Evolutionary conservation across 2,113 vertebrate species (phyloP), one percentile per base, ranked within the genome.

Genomic region (Python bivittatus): DNA sequence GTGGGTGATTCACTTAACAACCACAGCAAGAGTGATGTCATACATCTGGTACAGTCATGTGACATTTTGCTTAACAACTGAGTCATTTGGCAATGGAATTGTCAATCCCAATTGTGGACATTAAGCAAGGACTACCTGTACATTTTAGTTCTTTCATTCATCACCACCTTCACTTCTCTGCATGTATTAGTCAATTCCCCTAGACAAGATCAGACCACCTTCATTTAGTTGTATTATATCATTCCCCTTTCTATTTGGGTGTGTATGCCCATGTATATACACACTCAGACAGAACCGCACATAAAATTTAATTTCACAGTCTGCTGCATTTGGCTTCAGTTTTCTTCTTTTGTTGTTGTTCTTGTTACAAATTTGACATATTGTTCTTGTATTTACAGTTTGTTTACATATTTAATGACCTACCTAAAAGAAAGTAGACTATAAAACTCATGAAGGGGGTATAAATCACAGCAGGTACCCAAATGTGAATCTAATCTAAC

Each of bases 361-460:
- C 1, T 11, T 54, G 38, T 58, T 86, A 12, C 38, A 88, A 88
- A n/a, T 17, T 13, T 57, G 52, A 42, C 11, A 57, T 44, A 79
- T 3, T 56, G 56, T 52, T 22, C 25, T 88, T 88, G 54, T 52
- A 84, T 88, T 83, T 88, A 88, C 11, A 58, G 27, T 27, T 42
- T 79, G 38, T 56, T 56, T 88, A 58, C 85, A 79, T 88, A n/a
- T 44, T 60, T 60, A 84, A 92, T 60, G 61, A 92, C 17, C 52
- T 56, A 56, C 84, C 9, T 83, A 29, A 87, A 23, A 79, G 25
- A 88, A 88, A 48, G 33, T 8, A 79, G 52, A 54, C 29, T 57
- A 72, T 72, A 88, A 72, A 88, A 56, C 53, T n/a, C 44, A 54
- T 6, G 13, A 44, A 91, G 61, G 53, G 53, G 10, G 13, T 33